Conservation (phyloP, 2,797 vertebrate species). For the Microtus californicus region DNA sequence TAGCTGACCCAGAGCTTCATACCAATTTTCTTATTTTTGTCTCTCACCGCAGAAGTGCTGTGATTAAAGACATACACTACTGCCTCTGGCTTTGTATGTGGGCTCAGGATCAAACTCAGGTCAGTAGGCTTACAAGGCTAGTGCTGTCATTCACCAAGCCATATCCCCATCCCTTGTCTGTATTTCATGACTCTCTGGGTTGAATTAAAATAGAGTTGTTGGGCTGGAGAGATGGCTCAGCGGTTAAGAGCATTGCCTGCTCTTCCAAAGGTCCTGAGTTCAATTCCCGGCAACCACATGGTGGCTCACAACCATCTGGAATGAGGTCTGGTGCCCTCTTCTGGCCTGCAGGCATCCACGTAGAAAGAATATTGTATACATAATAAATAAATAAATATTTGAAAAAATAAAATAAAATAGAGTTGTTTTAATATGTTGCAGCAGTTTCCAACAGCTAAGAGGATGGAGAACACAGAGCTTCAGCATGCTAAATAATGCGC, state of each 20-base stretch:
- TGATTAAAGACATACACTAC: neutral
- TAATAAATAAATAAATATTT: no score
- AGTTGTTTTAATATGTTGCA: neutral
- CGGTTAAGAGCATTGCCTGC: no score
- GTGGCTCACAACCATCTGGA: no score
- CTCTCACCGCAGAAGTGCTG: neutral
- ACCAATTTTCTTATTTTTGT: neutral
- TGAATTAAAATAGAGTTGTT: conserved; percentile 31
- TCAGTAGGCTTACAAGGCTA: neutral
- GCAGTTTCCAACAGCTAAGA: neutral
- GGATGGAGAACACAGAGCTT: neutral
- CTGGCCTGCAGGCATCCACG: no score
- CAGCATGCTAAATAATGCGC: neutral
- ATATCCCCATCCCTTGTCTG: neutral
- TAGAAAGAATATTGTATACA: no score
- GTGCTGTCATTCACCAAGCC: neutral
- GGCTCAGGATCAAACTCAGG: neutral
- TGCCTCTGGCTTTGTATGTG: neutral
- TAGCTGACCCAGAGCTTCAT: neutral
- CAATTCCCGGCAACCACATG: no score
- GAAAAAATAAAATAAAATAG: neutral
- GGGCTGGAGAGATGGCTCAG: no score
- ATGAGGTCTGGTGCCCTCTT: no score
- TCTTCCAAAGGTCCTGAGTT: no score
- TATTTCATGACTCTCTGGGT: neutral